phyloP scores from a whole-genome alignment of 2,888 invertebrate species.

The Rotaria magnacalcarata region DNA sequence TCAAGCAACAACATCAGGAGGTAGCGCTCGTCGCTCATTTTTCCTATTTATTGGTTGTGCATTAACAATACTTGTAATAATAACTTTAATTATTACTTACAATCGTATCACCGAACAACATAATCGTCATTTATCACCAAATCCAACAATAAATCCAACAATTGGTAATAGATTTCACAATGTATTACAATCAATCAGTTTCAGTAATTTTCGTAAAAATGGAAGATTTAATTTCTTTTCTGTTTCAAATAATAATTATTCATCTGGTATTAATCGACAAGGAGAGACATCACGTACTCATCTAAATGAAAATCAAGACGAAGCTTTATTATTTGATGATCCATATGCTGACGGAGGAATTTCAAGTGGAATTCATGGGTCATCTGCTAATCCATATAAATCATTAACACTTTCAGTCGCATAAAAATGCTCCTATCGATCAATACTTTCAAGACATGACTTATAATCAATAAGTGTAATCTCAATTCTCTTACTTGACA shows the following conservation, averaged over 20 bases:
- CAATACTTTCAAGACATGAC: too few species aligned
- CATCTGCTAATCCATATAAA: background rate
- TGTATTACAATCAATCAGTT: background rate
- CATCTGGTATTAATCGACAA: background rate
- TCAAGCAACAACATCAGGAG: background rate
- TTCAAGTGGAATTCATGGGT: background rate
- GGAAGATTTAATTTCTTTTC: background rate
- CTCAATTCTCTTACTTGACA: background rate
- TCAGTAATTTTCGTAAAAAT: background rate
- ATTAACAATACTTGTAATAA: background rate
- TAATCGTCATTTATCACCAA: background rate
- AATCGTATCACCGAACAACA: background rate
- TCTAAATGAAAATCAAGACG: background rate
- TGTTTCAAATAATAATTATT: background rate
- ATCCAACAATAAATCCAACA: background rate
- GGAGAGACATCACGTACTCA: background rate
- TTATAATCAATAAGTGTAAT: background rate
- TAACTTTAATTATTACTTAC: background rate
- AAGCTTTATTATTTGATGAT: constrained; percentile 2
- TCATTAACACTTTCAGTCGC: background rate
- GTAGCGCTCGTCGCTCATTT: background rate
- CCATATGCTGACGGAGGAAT: background rate
- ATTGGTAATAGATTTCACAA: background rate
- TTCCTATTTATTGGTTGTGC: background rate
- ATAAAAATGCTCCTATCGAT: background rate